Evolutionary conservation across 2,888 invertebrate genomes (phyloP).

Genomic region (Apodemia duryi): DNA sequence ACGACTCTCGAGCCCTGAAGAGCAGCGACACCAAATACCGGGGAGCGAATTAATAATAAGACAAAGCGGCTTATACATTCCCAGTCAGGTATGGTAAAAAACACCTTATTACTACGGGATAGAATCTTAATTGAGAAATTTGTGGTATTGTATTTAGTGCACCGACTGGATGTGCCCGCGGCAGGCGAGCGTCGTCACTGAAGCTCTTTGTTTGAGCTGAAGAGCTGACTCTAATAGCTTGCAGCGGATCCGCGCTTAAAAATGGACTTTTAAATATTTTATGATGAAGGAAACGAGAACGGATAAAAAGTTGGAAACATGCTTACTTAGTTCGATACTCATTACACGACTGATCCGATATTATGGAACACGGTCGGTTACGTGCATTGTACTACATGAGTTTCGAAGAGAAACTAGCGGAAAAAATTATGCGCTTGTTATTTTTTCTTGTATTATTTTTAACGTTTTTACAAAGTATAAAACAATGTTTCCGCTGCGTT

Average conservation of each 20-base stretch:
- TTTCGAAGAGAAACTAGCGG: background rate
- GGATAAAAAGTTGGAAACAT: conserved; percentile 43
- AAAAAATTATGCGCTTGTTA: background rate
- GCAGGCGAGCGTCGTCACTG: conserved; percentile 63
- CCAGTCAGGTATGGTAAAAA: conserved; percentile 41
- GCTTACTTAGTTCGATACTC: conserved; percentile 30
- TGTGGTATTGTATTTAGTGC: conserved; percentile 50
- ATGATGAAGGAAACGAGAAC: conserved; percentile 51
- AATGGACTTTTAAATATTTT: conserved; percentile 75
- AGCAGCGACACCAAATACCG: conserved; percentile 73
- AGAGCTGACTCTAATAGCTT: conserved; percentile 77
- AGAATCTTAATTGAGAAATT: conserved; percentile 67
- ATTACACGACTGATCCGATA: conserved; percentile 23
- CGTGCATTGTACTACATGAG: background rate
- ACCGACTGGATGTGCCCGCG: conserved; percentile 52
- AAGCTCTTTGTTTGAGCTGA: conserved; percentile 74
- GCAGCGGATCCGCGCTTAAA: conserved; percentile 72
- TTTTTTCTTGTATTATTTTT: too few relatives aligned
- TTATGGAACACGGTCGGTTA: conserved; percentile 1
- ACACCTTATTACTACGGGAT: conserved; percentile 57
- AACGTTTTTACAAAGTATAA: too few relatives aligned
- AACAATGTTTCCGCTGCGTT: too few relatives aligned
- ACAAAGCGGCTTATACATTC: conserved; percentile 64
- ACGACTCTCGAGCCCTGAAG: conserved; percentile 58
- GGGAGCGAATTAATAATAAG: conserved; percentile 69